Evolutionary conservation across 2,888 invertebrate genomes (phyloP), one percentile per base, ranked within the genome.

Genomic region (Andrena minutula): DNA sequence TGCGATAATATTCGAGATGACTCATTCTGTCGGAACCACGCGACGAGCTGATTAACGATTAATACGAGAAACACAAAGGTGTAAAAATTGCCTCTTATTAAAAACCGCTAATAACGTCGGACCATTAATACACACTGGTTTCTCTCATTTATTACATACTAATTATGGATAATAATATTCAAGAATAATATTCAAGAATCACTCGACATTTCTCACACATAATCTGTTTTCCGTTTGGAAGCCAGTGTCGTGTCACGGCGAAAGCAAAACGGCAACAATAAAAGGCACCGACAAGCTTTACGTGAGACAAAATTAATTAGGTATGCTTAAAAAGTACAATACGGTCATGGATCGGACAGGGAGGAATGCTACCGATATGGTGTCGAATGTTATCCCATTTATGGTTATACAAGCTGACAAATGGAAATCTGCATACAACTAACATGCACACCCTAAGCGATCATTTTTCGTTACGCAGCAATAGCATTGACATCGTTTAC

Each of bases 401-500:
- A 28, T 28, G 12, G 20, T 56, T 3, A 0, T 32, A 12, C 49
- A 23, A 49, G 61, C 23, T 71, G 51, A 32, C n/a, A 4, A 23
- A 61, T 7, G 6, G 4, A 65, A 32, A 53, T 47, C 16, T 4
- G 2, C 63, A 26, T 26, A 47, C 49, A 49, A 51, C 16, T 26
- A 41, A 28, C n/a, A 3, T 51, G 20, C 12, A 75, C 51, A 10
- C 16, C 20, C 58, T 35, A 5, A 20, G 5, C 28, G 12, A 12
- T 12, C 2, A 41, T 61, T 32, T 47, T 75, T 69, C 20, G 35
- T 41, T 56, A 61, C 3, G 12, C 56, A 23, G 41, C 58, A 49
- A 51, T 73, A 61, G 61, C 64, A 78, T 60, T 86, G 77, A 23
- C 72, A 65, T 51, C 49, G 16, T 66, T 58, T 35, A 35, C 8